These are phyloP conservation scores for Columbina picui DNA, from an alignment of 2,113 vertebrate species.

Conservation along the genomic window DNA sequence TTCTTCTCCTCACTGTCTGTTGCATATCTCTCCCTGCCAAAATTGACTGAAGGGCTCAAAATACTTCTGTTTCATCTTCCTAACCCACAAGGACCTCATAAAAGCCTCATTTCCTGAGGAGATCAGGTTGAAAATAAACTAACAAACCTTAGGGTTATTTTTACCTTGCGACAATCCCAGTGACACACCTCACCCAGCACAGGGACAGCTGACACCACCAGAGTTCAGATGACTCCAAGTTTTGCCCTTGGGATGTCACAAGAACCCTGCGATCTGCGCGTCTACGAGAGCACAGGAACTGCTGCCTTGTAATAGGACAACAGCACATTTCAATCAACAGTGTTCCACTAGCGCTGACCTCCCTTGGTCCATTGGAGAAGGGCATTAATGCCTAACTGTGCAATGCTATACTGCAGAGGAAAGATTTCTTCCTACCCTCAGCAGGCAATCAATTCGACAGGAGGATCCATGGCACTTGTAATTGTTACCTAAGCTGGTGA, in stretches of 20 bases:
- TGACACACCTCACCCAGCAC: neutral
- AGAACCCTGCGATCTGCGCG: neutral
- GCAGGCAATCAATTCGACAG: neutral
- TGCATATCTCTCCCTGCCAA: neutral
- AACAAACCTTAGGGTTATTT: neutral
- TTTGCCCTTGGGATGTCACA: conserved; percentile 41
- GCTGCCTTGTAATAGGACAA: neutral
- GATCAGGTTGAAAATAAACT: conserved; percentile 21
- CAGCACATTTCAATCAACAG: rapidly evolving
- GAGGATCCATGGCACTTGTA: neutral
- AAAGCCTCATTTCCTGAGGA: neutral
- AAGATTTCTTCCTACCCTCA: neutral
- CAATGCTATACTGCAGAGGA: neutral
- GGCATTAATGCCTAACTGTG: neutral
- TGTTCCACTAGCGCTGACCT: neutral
- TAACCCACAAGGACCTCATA: neutral
- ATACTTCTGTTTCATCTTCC: neutral
- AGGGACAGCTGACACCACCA: neutral
- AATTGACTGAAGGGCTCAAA: neutral
- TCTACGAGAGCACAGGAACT: neutral
- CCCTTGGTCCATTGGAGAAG: neutral
- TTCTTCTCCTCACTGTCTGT: neutral
- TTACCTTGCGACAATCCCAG: conserved; percentile 7
- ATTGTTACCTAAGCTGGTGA: conserved; percentile 14
- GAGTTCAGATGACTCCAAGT: conserved; percentile 17